A percentile compares a stretch with the other conserved stretches of the same genome.
Evolutionary conservation across 2,888 invertebrate species (phyloP).

Genomic region (Lypha dubia): DNA sequence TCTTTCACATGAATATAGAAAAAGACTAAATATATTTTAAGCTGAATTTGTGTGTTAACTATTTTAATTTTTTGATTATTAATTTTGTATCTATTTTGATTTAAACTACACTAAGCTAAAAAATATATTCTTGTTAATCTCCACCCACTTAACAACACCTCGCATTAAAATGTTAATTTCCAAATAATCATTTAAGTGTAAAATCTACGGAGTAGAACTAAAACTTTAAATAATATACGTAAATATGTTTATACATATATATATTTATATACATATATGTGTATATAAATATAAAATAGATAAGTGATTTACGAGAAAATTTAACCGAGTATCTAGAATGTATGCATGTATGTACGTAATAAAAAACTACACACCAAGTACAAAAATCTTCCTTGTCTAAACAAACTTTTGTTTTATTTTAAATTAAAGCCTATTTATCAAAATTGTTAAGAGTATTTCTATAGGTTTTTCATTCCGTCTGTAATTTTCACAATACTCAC

Average conservation of each 20-base stretch:
- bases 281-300: constrained; percentile 7
- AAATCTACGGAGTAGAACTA: constrained; percentile 25
- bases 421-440: background rate
- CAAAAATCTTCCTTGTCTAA: constrained; percentile 15
- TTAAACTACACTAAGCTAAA: background rate
- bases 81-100: background rate
- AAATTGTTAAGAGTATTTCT: too few species aligned
- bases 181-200: constrained; percentile 65
- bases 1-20: constrained; percentile 30
- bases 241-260: constrained; percentile 9
- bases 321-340: background rate
- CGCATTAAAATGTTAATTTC: constrained; percentile 66
- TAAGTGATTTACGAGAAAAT: constrained; percentile 22
- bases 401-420: background rate
- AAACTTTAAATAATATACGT: constrained; percentile 46
- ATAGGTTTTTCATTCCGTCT: too few species aligned
- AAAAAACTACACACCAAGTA: constrained; percentile 40
- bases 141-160: constrained; percentile 65
- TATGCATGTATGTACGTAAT: constrained; percentile 3
- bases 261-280: constrained; percentile 6
- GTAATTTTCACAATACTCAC: too few species aligned
- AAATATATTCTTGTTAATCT: constrained; percentile 40
- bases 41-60: constrained; percentile 24
- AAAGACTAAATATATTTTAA: constrained; percentile 56
- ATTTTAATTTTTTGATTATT: constrained; percentile 21